Evolutionary conservation across 2,888 invertebrate species (phyloP), one percentile per base, ranked within the genome.

Genomic region (Pammene fasciana): DNA sequence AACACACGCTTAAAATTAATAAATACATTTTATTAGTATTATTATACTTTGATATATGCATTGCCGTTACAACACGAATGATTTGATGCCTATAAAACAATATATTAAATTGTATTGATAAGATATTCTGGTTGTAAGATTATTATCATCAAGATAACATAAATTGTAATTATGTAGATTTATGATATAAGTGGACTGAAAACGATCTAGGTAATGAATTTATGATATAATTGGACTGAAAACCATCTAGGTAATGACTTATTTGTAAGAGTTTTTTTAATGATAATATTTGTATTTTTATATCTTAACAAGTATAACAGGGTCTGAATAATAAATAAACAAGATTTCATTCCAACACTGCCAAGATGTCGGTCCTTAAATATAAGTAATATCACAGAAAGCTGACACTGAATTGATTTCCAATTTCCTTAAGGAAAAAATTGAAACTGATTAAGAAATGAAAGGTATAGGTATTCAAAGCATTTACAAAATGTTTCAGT

Each of bases 41-140:
- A 11, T 5, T 18, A 4, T 13, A 9, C 13, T 26, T 8, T 48
- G 14, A 16, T 13, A 48, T 10, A 50, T 18, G 13, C 38, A 18
- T 61, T 18, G 38, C 46, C 14, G 14, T 13, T n/a, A 50, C 38
- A 38, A 13, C 4, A 26, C 46, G 13, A 38, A n/a, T 38, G 38
- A 38, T 41, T 9, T 11, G 46, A 46, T n/a, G 34, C 9, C 13
- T 60, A 34, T 14, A 34, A 46, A 46, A 46, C 18, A 13, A 18
- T 26, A 18, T 60, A 61, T 50, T 61, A 18, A 38, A 50, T 38
- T 61, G 1, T n/a, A 18, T 38, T 50, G 61, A 61, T 61, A 38
- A 50, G 50, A 61, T 61, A 61, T 38, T 18, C 50, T n/a, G 5
- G 7, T 50, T 46, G 3, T 9, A 5, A 61, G 61, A 61, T 61